Conservation (phyloP, 2,888 invertebrate genomes). For the Ophioninae sp. region DNA sequence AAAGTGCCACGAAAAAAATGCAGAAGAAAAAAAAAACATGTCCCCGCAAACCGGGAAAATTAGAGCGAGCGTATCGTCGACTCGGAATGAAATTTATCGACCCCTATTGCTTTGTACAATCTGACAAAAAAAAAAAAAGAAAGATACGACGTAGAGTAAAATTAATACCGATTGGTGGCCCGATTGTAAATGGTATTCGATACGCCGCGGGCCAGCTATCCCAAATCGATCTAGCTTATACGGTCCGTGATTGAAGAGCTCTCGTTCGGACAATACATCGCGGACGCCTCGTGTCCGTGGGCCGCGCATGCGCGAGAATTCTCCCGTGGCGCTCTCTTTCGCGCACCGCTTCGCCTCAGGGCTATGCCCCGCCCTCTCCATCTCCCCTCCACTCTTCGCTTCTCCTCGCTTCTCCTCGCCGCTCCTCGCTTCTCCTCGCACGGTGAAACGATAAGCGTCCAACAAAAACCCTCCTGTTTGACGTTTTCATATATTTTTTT, state of each 20-base stretch:
- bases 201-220: not conserved
- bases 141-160: not conserved
- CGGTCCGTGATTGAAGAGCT: not conserved
- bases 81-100: not conserved
- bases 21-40: not conserved
- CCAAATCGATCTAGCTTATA: not conserved
- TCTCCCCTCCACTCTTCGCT: not conserved
- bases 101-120: not conserved
- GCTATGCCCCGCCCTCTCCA: not conserved
- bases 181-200: not conserved
- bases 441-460: not conserved
- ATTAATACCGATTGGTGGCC: not conserved
- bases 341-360: not conserved
- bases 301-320: not conserved
- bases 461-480: not conserved
- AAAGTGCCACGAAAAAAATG: not conserved
- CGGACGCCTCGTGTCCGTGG: not conserved
- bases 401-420: not conserved
- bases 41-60: not conserved
- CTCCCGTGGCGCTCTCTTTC: not conserved
- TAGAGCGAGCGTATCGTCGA: not conserved
- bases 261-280: not conserved
- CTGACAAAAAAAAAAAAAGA: not conserved
- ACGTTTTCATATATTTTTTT: not conserved
- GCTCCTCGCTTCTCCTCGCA: not conserved